Base-by-base conservation (phyloP, 53 echinoderm and acorn worm species). In the Patiria pectinifera region DNA sequence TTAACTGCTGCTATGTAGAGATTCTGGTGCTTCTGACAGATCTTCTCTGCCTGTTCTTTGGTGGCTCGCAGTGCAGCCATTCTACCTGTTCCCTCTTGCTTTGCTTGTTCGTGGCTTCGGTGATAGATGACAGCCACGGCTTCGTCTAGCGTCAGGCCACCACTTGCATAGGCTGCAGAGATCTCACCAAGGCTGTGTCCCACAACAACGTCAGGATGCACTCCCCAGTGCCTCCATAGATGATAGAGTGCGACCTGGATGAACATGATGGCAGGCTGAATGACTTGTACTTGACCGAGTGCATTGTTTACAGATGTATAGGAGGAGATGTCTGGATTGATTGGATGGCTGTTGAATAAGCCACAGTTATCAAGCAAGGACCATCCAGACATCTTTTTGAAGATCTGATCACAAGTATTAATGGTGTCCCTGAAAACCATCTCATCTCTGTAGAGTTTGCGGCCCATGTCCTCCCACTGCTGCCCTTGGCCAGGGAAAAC, bases 121-220 rank as follows among this genome's bases (percentile, higher is more conserved):
- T 97, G 95, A 91, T 96, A 98, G 48, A 98, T 97, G 84, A 95
- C 96, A 66, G 92, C 92, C 60, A 98, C 92, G 11, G 99, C 97
- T 94, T 98, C 99, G 83, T 96, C 95, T 16, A 98, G 91, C 22
- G 96, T 95, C 96, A 98, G 86, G 49, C 97, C 99, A 62, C 99
- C 99, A 76, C 91, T 87, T 22, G 99, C 99, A 76, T 98, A 98
- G 16, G 99, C 99, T 80, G 99, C 99, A 16, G 99, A 95, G 10
- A 97, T 96, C 84, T 98, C 99, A 23, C 99, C 99, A 21, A 98
- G 96, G 70, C 99, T 98, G 91, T 98, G 99, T 18, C 99, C 99
- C 9, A 98, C 96, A 62, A 98, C 92, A 14, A 93, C 97, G 66
- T 97, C 95, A 13, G 99, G 99, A 15, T 91, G 62, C 53, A 98